A percentile compares a stretch with the other conserved stretches of the same genome.
Conservation (phyloP, 2,797 vertebrate species). For the Tauraco hartlaubi region DNA sequence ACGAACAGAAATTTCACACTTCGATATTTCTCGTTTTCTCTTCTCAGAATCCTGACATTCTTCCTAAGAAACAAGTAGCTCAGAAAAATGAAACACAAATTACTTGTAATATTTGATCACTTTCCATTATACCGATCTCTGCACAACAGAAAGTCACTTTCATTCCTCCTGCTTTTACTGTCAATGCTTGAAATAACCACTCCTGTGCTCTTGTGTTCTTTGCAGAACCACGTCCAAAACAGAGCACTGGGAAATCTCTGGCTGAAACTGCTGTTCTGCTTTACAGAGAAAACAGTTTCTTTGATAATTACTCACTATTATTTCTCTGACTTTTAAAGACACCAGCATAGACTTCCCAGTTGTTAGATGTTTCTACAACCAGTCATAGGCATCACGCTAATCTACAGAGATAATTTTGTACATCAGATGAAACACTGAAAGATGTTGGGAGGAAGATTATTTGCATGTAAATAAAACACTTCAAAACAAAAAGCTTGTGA, state of each 20-base stretch:
- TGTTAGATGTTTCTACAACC: not conserved
- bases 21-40: not conserved
- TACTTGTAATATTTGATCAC: not conserved
- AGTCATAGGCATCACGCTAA: not conserved
- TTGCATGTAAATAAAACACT: not conserved
- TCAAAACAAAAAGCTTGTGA: not conserved
- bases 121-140: not conserved
- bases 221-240: not conserved
- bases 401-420: not conserved
- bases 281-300: not conserved
- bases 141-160: not conserved
- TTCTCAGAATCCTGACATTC: not conserved
- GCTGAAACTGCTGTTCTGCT: not conserved
- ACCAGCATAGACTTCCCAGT: not conserved
- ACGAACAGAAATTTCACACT: not conserved
- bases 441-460: not conserved
- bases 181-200: not conserved
- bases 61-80: not conserved
- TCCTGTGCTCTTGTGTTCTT: not conserved
- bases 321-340: not conserved
- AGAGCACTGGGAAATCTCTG: not conserved
- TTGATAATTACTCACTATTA: not conserved
- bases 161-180: not conserved
- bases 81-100: not conserved
- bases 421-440: not conserved